phyloP scores from a whole-genome alignment of 2,888 invertebrate genomes.

The Drosophila putrida region DNA sequence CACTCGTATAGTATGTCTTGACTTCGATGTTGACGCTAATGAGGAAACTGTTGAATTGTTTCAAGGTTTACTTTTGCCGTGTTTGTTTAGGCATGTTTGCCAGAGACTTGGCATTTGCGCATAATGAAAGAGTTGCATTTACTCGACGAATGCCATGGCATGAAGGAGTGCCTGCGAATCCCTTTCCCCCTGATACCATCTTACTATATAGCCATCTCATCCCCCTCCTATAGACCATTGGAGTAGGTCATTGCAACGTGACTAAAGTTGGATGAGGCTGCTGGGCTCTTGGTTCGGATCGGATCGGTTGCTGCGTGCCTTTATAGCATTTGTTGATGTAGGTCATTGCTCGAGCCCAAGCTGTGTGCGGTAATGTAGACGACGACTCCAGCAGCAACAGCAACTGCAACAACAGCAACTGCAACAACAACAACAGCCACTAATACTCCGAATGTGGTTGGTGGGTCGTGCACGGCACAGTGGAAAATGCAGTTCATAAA shows the following conservation, averaged over 20 bases:
- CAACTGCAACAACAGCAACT: background rate
- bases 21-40: conserved; percentile 56
- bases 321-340: conserved; percentile 70
- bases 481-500: conserved; percentile 66
- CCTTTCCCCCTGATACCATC: background rate
- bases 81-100: conserved; percentile 77
- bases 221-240: conserved; percentile 27
- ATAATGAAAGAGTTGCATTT: conserved; percentile 78
- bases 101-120: conserved; percentile 61
- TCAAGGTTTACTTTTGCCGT: conserved; percentile 71
- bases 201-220: background rate
- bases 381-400: conserved; percentile 23
- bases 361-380: conserved; percentile 51
- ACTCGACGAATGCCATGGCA: conserved; percentile 41
- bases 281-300: conserved; percentile 32
- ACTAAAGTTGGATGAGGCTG: conserved; percentile 51
- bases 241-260: conserved; percentile 70
- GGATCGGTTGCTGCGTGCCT: conserved; percentile 60
- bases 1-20: conserved; percentile 41
- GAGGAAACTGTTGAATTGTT: conserved; percentile 79
- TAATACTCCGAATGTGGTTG: conserved; percentile 28
- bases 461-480: conserved; percentile 19
- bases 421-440: conserved; percentile 11
- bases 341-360: conserved; percentile 59
- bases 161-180: conserved; percentile 54